Percentiles rank a stretch among this genome's conserved stretches.
Evolutionary conservation across 2,797 vertebrate genomes (phyloP).

Genomic region (Eulemur mongoz): DNA sequence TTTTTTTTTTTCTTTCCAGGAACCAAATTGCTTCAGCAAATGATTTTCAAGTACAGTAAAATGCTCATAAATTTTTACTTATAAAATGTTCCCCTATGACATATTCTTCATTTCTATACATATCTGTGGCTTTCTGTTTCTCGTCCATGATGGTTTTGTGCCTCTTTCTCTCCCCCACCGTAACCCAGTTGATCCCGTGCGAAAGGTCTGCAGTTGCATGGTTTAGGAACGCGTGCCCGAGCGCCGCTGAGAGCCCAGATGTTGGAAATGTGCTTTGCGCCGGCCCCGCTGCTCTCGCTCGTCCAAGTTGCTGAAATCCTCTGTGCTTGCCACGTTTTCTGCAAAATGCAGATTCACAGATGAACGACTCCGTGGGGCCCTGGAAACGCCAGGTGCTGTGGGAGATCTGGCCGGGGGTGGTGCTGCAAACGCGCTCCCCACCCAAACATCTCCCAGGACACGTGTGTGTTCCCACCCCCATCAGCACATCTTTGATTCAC

Average conservation of each 20-base stretch:
- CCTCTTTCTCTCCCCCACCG: not conserved
- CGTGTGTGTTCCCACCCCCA: fast-evolving
- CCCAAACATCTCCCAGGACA: fast-evolving
- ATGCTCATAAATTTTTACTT: not conserved
- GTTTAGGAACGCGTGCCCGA: not conserved
- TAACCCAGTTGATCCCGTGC: fast-evolving
- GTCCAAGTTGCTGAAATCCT: not conserved
- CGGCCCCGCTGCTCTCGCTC: fast-evolving
- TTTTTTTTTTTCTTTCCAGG: not conserved
- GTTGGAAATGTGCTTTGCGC: not conserved
- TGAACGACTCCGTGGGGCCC: fast-evolving
- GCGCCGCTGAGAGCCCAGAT: fast-evolving
- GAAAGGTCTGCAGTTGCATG: fast-evolving
- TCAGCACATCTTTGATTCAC: not conserved
- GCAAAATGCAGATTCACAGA: not conserved
- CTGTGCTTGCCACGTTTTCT: not conserved
- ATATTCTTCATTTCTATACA: not conserved
- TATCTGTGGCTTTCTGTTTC: not conserved
- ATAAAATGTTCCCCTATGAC: not conserved
- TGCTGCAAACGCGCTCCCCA: fast-evolving
- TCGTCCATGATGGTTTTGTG: not conserved
- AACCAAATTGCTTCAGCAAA: conserved; percentile 37
- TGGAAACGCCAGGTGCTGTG: not conserved
- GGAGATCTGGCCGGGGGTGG: fast-evolving
- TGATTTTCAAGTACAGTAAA: conserved; percentile 37